These are phyloP conservation scores for Triops cancriformis DNA, from an alignment of 1,140 invertebrate genomes.

Conservation along the genomic window DNA sequence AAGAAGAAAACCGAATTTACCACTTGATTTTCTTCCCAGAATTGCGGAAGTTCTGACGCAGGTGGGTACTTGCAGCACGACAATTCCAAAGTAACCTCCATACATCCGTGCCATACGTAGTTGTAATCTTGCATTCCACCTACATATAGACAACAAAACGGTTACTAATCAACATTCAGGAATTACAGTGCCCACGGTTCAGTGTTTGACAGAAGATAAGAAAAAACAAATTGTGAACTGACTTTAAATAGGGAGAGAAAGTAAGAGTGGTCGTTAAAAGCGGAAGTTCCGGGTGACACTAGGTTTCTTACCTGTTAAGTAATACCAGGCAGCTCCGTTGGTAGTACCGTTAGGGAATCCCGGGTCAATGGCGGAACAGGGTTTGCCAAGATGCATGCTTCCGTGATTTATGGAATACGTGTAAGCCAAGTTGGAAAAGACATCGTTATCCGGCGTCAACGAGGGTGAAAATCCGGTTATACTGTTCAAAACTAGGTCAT, in stretches of 20 bases:
- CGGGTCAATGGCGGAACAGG: conserved; percentile 59
- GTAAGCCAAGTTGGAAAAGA: conserved; percentile 80
- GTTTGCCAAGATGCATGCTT: conserved; percentile 70
- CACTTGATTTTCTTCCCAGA: conserved; percentile 91
- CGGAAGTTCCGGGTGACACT: background rate
- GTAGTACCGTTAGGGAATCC: conserved; percentile 77
- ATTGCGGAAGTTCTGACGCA: conserved; percentile 69
- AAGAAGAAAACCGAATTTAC: conserved; percentile 43
- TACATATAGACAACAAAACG: conserved; percentile 31
- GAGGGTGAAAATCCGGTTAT: background rate
- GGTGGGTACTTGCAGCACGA: conserved; percentile 95
- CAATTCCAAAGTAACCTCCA: conserved; percentile 95
- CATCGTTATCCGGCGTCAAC: conserved; percentile 79
- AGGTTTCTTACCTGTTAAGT: conserved; percentile 56
- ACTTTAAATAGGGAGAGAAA: conserved; percentile 20
- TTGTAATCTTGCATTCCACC: conserved; percentile 93
- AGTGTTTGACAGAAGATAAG: background rate
- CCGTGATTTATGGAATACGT: conserved; percentile 83
- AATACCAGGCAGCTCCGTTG: conserved; percentile 88
- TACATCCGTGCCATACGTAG: conserved; percentile 93
- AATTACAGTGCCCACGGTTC: too few relatives aligned
- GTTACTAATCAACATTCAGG: too few relatives aligned
- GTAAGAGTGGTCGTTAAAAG: conserved; percentile 3
- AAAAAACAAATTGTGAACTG: too few relatives aligned
- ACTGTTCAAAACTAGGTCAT: background rate